A percentile compares a stretch with the other conserved stretches of the same genome.
Evolutionary conservation across 2,888 invertebrate species (phyloP).

Genomic region (Agrypnus murinus): DNA sequence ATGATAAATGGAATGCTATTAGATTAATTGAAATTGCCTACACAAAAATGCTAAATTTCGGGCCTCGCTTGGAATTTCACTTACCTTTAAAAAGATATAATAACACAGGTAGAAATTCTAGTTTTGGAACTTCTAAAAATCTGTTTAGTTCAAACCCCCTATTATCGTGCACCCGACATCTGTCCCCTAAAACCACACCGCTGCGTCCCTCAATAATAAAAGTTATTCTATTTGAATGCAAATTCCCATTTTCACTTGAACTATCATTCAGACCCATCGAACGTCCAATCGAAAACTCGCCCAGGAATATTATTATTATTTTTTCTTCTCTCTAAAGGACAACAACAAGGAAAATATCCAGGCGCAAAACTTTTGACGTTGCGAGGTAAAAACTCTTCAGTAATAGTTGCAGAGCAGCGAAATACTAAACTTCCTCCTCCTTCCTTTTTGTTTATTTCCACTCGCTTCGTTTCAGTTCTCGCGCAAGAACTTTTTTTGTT

Average conservation of each 20-base stretch:
- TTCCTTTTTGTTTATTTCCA: constrained; percentile 39
- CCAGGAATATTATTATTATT: no score
- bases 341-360: constrained; percentile 17
- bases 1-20: no score
- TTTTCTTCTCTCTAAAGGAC: neutral
- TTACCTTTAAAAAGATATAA: neutral
- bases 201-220: constrained; percentile 48
- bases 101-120: constrained; percentile 11
- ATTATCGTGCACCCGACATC: constrained; percentile 40
- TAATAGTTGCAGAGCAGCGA: neutral
- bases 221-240: constrained; percentile 52
- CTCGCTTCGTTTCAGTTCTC: constrained; percentile 38
- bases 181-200: constrained; percentile 39
- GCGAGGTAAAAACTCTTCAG: constrained; percentile 12
- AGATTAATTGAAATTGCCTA: no score
- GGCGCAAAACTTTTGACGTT: constrained; percentile 19
- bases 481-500: constrained; percentile 36
- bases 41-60: neutral
- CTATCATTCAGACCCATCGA: constrained; percentile 20
- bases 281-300: constrained; percentile 13
- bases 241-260: constrained; percentile 44
- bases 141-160: constrained; percentile 36
- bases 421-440: constrained; percentile 25
- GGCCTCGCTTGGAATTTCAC: neutral
- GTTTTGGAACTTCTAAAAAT: constrained; percentile 32